These are phyloP conservation scores for Saccostrea cuccullata DNA, from an alignment of 1,140 invertebrate genomes.

Conservation along the genomic window DNA sequence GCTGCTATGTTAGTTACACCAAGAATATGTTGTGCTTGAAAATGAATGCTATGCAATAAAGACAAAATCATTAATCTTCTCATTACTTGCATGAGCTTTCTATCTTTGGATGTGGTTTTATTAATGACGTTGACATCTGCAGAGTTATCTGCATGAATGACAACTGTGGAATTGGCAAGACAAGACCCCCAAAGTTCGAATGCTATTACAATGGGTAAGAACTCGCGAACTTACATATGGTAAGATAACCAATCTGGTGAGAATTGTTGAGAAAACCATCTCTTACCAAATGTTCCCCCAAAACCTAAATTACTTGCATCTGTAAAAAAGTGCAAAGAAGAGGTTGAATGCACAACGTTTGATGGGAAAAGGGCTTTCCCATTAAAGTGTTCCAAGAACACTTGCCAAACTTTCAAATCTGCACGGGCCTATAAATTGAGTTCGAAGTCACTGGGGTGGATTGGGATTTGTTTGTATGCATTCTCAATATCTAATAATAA, in stretches of 20 bases:
- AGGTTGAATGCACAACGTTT: not conserved
- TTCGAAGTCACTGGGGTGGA: too few relatives aligned
- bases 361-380: not conserved
- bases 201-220: constrained; percentile 49
- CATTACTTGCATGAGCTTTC: constrained; percentile 31
- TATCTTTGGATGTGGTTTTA: not conserved
- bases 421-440: constrained; percentile 27
- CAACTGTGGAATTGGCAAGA: constrained; percentile 19
- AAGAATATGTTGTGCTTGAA: constrained; percentile 39
- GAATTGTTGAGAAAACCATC: not conserved
- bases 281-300: not conserved
- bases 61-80: constrained; percentile 1
- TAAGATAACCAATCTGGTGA: not conserved
- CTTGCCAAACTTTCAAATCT: constrained; percentile 43
- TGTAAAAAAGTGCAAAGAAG: not conserved
- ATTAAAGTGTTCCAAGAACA: not conserved
- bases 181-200: constrained; percentile 15
- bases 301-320: constrained; percentile 49
- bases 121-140: constrained; percentile 44
- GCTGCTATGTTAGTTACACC: constrained; percentile 25
- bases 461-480: too few relatives aligned
- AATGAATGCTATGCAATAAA: constrained; percentile 35
- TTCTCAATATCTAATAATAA: not conserved
- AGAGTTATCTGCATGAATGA: constrained; percentile 41
- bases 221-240: constrained; percentile 50